These are phyloP conservation scores for Melolontha melolontha DNA, from an alignment of 2,888 invertebrate genomes.

Conservation along the genomic window DNA sequence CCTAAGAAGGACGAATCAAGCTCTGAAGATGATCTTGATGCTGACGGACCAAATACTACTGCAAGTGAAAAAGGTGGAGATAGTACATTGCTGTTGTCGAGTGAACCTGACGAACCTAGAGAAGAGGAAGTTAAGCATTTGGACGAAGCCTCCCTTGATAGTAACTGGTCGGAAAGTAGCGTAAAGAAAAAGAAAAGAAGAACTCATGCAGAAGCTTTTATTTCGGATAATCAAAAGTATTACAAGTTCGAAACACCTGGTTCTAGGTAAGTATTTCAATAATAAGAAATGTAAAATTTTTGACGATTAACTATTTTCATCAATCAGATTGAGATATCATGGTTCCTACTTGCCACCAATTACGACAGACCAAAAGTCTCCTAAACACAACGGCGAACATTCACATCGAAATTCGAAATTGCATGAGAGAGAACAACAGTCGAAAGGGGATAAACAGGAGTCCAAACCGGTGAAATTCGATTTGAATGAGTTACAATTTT, in stretches of 20 bases:
- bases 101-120: constrained; percentile 48
- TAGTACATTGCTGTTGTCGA: constrained; percentile 49
- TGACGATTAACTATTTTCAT: constrained; percentile 33
- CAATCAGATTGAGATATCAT: constrained; percentile 63
- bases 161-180: constrained; percentile 55
- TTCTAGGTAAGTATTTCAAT: constrained; percentile 61
- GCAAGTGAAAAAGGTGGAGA: constrained; percentile 49
- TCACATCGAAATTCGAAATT: constrained; percentile 55
- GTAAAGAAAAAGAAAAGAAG: constrained; percentile 62
- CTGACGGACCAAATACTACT: constrained; percentile 65
- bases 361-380: constrained; percentile 45
- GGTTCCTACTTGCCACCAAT: constrained; percentile 60
- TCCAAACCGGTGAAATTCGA: constrained; percentile 60
- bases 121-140: constrained; percentile 42
- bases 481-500: constrained; percentile 75
- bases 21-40: constrained; percentile 70
- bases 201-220: constrained; percentile 71
- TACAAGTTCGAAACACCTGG: constrained; percentile 68
- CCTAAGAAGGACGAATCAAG: constrained; percentile 75
- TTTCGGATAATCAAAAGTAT: constrained; percentile 72
- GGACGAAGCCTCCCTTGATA: constrained; percentile 54
- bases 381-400: constrained; percentile 58
- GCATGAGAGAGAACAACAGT: constrained; percentile 61
- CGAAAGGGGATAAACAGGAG: constrained; percentile 50
- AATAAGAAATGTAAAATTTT: not conserved